phyloP scores from a whole-genome alignment of 2,113 vertebrate species.

The Mus pahari region DNA sequence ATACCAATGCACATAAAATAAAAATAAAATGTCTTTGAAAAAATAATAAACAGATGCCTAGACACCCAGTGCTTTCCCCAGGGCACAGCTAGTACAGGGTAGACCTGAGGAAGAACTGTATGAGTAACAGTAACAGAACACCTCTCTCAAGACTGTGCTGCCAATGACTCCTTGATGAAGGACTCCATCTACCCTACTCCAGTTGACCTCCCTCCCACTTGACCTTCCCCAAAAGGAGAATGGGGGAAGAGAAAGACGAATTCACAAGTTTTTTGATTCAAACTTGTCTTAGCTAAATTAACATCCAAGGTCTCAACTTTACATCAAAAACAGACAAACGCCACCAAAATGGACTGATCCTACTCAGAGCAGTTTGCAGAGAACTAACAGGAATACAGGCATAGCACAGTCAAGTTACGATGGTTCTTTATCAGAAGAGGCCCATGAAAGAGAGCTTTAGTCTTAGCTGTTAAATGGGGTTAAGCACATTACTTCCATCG shows the following conservation, averaged over 20 bases:
- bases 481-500: background rate
- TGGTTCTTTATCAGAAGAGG: conserved; percentile 11
- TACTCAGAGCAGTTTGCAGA: conserved; percentile 57
- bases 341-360: background rate
- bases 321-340: conserved; percentile 57
- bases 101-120: background rate
- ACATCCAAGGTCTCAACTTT: conserved; percentile 12
- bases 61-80: background rate
- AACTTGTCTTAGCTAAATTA: conserved; percentile 41
- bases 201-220: background rate
- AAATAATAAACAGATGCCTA: background rate
- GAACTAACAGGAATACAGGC: conserved; percentile 16
- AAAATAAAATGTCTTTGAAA: background rate
- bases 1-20: background rate
- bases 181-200: background rate
- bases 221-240: background rate
- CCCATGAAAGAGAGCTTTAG: background rate
- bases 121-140: background rate
- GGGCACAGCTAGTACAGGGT: background rate
- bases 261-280: conserved; percentile 27
- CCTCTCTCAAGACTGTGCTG: background rate
- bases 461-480: too few relatives aligned
- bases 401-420: conserved; percentile 5
- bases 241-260: background rate
- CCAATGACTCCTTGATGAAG: background rate